Base-by-base conservation (phyloP, 1,140 invertebrate genomes). In the Magallana angulata region DNA sequence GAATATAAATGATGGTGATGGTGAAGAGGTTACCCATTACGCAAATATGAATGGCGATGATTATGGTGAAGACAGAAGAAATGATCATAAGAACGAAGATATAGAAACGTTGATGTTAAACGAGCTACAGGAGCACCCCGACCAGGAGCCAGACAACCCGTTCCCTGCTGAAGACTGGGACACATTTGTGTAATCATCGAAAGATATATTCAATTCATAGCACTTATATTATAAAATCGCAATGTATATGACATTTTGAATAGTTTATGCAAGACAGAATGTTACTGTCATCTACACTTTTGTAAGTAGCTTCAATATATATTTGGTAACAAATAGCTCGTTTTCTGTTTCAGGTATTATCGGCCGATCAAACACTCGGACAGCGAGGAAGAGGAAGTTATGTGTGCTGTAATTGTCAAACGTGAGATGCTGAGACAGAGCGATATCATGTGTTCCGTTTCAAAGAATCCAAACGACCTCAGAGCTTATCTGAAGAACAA, bases 41-140 rank as follows among this genome's bases (percentile, higher is more conserved):
- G 24, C 24, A 76, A 76, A 76, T 24, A 68, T 18, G 8, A 30
- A 30, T 11, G 24, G 36, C 4, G 24, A 36, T 7, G 68, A 76
- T 36, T 30, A 76, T 11, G 4, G 14, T 12, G 68, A 76, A 11
- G 36, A 76, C 11, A 36, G 5, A 36, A 12, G 36, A 24, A 3
- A 30, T 12, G 68, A 30, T 64, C 16, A 64, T 64, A 16, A 64
- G 24, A 24, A 36, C 12, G 68, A 30, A 9, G 68, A 76, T 30
- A 36, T 76, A 76, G 68, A 76, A 76, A 36, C 68, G 6, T 30
- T 30, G 24, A 76, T 76, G 68, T 30, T 76, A 30, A 76, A 76
- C 5, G 68, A 76, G 68, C 12, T 76, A 36, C 18, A 76, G 24
- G 68, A 76, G 8, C 68, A 76, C 24, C 24, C 18, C 24, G 12